Conservation (phyloP, 2,113 vertebrate genomes). For the Tupaia chinensis region DNA sequence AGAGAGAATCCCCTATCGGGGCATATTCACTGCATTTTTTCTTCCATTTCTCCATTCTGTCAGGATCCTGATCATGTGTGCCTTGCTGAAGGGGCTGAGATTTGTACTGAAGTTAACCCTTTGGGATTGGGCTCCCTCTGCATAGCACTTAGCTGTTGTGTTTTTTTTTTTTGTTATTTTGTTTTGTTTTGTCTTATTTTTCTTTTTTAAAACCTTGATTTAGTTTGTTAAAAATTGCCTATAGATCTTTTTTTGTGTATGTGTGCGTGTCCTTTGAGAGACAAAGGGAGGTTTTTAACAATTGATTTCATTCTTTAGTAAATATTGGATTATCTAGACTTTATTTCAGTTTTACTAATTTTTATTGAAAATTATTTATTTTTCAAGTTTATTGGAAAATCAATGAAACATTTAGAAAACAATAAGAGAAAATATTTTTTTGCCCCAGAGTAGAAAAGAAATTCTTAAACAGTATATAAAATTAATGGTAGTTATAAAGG, state of each 20-base stretch:
- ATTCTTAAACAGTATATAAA: neutral
- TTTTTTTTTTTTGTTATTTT: too few relatives aligned
- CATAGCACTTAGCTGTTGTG: too few relatives aligned
- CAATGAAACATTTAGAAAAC: neutral
- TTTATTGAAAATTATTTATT: conserved; percentile 23
- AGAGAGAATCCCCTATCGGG: too few relatives aligned
- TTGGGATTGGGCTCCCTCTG: too few relatives aligned
- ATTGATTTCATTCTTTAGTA: neutral
- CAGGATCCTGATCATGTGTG: too few relatives aligned
- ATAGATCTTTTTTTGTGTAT: neutral
- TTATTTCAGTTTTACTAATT: conserved; percentile 8
- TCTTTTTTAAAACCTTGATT: neutral
- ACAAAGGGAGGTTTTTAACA: neutral
- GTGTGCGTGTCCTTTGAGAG: neutral
- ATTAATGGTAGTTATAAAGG: neutral
- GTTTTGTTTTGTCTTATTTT: too few relatives aligned
- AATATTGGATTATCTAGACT: neutral
- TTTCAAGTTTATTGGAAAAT: conserved; percentile 38
- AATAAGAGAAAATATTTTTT: conserved; percentile 23
- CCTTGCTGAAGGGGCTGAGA: too few relatives aligned
- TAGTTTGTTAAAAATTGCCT: neutral
- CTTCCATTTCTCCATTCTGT: too few relatives aligned
- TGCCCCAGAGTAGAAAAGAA: neutral
- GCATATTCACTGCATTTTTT: too few relatives aligned
- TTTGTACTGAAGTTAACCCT: too few relatives aligned